Evolutionary conservation across 1,140 invertebrate genomes (phyloP), one percentile per base, ranked within the genome.

Genomic region (Drosophila equinoxialis): DNA sequence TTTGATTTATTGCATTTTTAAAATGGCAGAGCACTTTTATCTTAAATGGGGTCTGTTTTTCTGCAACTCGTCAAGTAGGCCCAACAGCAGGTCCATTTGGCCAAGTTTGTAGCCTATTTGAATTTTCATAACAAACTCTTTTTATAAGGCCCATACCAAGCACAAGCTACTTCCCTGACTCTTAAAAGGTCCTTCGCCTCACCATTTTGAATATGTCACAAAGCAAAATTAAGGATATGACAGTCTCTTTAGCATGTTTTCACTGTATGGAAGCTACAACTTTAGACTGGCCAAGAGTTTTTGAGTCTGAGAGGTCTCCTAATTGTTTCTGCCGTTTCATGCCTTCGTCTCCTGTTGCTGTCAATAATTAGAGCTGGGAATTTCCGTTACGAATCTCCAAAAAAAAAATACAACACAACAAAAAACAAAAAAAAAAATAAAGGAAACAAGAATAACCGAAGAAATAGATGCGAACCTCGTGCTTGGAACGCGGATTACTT

Each of bases 311-410:
- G 59, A 42, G 23, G 39, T 48, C 35, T 65, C 71, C 69, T 87
- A 86, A 87, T 86, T 86, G 83, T 69, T 78, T 48, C 59, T 70
- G 60, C 14, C 26, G 14, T 45, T 35, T 33, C 68, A 68, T 45
- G 57, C 54, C 20, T 13, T 37, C 57, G 51, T 64, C 71, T 69
- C 58, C 67, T 76, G 69, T 65, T 87, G 84, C 77, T 83, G 84
- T 83, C 81, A 77, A 80, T 86, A 86, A 86, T 86, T 83, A 89
- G 83, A 77, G 71, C 86, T 83, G 76, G 70, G 85, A 86, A 78
- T 86, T 86, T 85, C 76, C 75, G 61, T 64, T 68, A 39, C 39
- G 65, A 41, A 26, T 17, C 37, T 33, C 8, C 20, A 68, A 71
- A 74, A 81, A 74, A 37, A 58, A 37, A 74, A 37, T 37, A 37